A percentile compares a stretch with the other conserved stretches of the same genome.
Conservation (phyloP, 2,888 invertebrate genomes). For the Catocala nupta region DNA sequence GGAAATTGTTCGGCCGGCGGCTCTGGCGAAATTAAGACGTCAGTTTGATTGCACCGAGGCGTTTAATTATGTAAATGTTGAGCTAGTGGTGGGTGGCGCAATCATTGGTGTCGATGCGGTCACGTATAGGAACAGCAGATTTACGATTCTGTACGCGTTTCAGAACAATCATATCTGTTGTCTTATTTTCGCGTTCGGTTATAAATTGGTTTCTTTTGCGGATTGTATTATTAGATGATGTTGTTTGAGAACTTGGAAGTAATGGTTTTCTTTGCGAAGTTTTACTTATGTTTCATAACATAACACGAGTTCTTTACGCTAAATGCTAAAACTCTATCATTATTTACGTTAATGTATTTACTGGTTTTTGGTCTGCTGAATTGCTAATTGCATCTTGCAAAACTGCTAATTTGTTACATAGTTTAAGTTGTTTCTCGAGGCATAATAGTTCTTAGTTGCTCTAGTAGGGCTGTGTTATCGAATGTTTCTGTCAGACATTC, state of each 20-base stretch:
- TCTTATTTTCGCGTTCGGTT: constrained; percentile 43
- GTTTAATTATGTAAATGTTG: constrained; percentile 87
- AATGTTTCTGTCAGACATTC: no score
- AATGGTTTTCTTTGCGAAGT: constrained; percentile 11
- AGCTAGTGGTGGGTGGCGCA: constrained; percentile 83
- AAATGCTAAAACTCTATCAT: no score
- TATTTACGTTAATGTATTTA: no score
- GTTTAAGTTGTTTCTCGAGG: no score
- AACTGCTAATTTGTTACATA: no score
- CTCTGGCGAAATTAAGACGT: constrained; percentile 86
- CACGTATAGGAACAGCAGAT: constrained; percentile 77
- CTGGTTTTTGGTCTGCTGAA: no score
- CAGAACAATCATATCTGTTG: constrained; percentile 49
- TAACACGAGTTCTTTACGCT: no score
- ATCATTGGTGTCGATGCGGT: constrained; percentile 75
- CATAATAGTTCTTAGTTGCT: no score
- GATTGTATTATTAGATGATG: constrained; percentile 25
- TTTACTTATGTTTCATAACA: no score
- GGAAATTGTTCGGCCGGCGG: constrained; percentile 85
- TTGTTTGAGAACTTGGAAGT: constrained; percentile 28
- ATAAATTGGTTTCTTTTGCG: constrained; percentile 30
- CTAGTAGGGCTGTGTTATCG: no score
- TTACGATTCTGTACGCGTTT: constrained; percentile 68
- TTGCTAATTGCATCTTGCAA: no score
- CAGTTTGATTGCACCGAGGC: constrained; percentile 84